These are phyloP conservation scores for Caenorhabditis latens DNA, from an alignment of 1,140 invertebrate species.

Conservation along the genomic window DNA sequence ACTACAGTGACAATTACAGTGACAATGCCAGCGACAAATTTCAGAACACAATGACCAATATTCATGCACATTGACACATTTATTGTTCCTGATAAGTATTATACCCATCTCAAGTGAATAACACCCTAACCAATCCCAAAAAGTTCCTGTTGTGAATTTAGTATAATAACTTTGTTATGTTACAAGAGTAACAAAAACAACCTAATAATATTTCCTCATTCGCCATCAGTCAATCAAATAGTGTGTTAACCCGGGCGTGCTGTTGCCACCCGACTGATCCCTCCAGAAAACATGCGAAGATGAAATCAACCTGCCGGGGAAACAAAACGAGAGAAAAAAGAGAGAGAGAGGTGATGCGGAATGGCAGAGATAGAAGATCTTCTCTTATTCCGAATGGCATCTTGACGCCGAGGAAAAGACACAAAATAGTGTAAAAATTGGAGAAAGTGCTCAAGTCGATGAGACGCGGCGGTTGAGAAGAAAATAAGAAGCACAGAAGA, in stretches of 20 bases:
- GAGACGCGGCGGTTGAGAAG: not conserved
- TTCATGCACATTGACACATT: too few species aligned
- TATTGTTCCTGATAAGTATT: too few species aligned
- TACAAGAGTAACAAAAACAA: not conserved
- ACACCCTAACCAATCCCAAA: too few species aligned
- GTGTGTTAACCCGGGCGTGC: slow-evolving; percentile 8
- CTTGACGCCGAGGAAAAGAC: slow-evolving; percentile 15
- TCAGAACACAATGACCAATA: too few species aligned
- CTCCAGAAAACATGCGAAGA: slow-evolving; percentile 24
- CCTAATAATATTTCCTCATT: not conserved
- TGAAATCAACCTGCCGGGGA: slow-evolving; percentile 7
- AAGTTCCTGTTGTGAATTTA: too few species aligned
- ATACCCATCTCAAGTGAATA: too few species aligned
- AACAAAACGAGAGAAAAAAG: not conserved
- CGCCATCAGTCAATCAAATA: slow-evolving; percentile 19
- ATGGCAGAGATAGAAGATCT: not conserved
- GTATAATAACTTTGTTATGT: not conserved
- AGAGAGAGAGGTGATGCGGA: not conserved
- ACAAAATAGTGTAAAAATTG: slow-evolving; percentile 42
- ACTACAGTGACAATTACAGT: too few species aligned
- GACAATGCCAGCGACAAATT: too few species aligned
- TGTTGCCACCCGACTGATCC: not conserved
- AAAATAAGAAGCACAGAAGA: too few species aligned
- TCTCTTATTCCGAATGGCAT: slow-evolving; percentile 8
- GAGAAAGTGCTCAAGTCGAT: slow-evolving; percentile 37